Evolutionary conservation across 2,888 invertebrate species (phyloP), one percentile per base, ranked within the genome.

Genomic region (Papilio protenor): DNA sequence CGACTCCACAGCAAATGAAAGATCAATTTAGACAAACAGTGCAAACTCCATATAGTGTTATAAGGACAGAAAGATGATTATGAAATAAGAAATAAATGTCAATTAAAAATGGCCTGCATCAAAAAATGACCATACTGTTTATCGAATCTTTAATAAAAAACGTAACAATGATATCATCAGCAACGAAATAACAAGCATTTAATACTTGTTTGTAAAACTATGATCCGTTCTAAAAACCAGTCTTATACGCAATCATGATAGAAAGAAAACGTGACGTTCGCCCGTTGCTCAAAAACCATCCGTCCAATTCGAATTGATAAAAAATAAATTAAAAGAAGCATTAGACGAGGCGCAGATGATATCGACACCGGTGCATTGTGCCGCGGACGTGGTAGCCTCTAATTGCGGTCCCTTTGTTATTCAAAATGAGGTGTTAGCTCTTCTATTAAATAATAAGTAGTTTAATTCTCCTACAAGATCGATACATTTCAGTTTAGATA

Each of bases 371-470:
- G 87, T 83, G 91, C 86, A 94, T 94, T 94, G 93, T 94, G 86
- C 88, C 85, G 86, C 84, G 86, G 87, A 91, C 89, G 89, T 89
- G 87, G 91, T 88, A 91, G 90, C 88, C 88, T 90, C 91, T 93
- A 94, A 94, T 94, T 94, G 94, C 91, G 90, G 90, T 84, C 82
- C 90, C 92, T 93, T 94, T 94, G 93, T 94, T 92, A 93, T 88
- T 92, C 89, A 92, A 94, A 94, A 94, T 94, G 93, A 94, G 91
- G 94, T 94, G 94, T 94, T 93, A 93, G 92, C 91, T 93, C 89
- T 91, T 89, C 90, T 92, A 93, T 94, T 93, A 92, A 92, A 92
- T 93, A 93, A 93, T 92, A 92, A 92, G 91, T 90, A 89, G 91
- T 90, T 90, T 84, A 88, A 89, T 89, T 84, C 85, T 83, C 84